These are phyloP conservation scores for Leptopilina myrica DNA, from an alignment of 2,888 invertebrate species.

Conservation along the genomic window DNA sequence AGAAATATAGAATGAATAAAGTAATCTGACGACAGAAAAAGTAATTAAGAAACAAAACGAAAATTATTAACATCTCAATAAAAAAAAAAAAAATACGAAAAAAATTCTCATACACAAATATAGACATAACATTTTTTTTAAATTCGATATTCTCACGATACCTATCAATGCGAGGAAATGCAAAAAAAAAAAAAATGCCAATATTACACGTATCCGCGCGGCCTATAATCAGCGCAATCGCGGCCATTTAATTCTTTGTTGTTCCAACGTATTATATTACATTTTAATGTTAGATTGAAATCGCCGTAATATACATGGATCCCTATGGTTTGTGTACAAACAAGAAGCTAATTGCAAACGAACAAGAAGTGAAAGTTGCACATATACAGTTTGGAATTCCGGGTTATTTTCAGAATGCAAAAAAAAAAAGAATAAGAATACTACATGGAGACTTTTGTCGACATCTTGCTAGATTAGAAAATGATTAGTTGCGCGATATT, in stretches of 20 bases:
- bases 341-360: conserved; percentile 12
- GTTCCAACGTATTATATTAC: conserved; percentile 18
- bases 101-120: too few relatives aligned
- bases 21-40: too few relatives aligned
- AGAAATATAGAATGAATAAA: too few relatives aligned
- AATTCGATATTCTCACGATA: conserved; percentile 9
- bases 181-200: background rate
- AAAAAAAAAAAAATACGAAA: too few relatives aligned
- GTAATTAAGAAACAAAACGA: too few relatives aligned
- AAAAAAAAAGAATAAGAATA: background rate
- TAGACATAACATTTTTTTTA: too few relatives aligned
- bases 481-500: conserved; percentile 2
- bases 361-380: conserved; percentile 25
- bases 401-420: conserved; percentile 8
- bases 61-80: too few relatives aligned
- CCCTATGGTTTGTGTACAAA: conserved; percentile 6
- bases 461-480: background rate
- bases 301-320: conserved; percentile 28
- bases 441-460: conserved; percentile 1
- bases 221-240: conserved; percentile 13
- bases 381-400: conserved; percentile 18
- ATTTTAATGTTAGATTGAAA: conserved; percentile 31
- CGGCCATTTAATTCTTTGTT: conserved; percentile 28
- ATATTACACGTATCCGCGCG: conserved; percentile 3
- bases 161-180: background rate